A percentile compares a stretch with the other conserved stretches of the same genome.
These are phyloP conservation scores for Coregonus ussuriensis DNA, from an alignment of 2,797 vertebrate species.

Conservation along the genomic window DNA sequence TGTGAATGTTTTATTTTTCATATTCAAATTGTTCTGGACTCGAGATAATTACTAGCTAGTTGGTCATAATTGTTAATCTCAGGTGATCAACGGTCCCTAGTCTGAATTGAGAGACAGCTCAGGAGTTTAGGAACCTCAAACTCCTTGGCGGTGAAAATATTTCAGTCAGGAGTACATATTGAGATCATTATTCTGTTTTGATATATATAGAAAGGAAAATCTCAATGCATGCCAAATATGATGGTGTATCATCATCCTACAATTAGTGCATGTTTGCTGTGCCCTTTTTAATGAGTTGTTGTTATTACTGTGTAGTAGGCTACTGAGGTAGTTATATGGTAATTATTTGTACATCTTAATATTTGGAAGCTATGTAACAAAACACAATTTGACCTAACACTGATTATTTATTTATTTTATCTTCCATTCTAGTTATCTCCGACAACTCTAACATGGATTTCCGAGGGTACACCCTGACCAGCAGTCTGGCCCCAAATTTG, in stretches of 20 bases:
- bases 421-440: slow-evolving; percentile 21
- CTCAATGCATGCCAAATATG: not conserved
- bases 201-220: not conserved
- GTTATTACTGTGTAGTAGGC: not conserved
- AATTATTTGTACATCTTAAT: not conserved
- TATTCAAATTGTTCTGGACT: not conserved
- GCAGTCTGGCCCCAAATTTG: slow-evolving; percentile 39
- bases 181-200: not conserved
- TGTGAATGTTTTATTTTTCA: not conserved
- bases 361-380: not conserved
- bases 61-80: not conserved
- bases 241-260: not conserved
- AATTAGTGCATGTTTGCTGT: not conserved
- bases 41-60: not conserved
- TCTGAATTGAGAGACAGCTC: not conserved
- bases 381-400: not conserved
- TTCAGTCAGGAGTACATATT: not conserved
- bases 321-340: not conserved
- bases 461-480: slow-evolving; percentile 49
- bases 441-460: slow-evolving; percentile 47
- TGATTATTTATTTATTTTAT: not conserved
- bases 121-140: not conserved
- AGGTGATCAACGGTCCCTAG: not conserved
- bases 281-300: not conserved
- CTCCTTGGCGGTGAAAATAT: no score